Evolutionary conservation across 2,113 vertebrate genomes (phyloP).

Genomic region (Elgaria multicarinata): DNA sequence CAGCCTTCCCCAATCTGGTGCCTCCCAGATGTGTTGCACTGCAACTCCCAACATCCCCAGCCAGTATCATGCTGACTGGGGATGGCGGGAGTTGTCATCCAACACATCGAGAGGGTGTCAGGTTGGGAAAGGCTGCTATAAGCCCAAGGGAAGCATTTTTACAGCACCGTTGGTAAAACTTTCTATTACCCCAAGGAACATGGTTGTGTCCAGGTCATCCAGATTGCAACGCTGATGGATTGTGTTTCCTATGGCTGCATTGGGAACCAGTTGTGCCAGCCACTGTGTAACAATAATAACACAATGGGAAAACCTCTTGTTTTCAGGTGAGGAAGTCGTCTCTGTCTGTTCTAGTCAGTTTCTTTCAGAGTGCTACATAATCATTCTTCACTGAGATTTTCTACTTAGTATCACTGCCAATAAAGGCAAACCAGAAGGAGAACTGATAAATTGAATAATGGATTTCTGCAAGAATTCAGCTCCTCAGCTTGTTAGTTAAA

Average conservation of each 20-base stretch:
- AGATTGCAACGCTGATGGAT: not conserved
- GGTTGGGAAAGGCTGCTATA: not conserved
- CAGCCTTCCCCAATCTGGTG: not conserved
- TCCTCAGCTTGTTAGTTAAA: not conserved
- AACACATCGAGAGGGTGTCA: not conserved
- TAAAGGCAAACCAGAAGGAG: not conserved
- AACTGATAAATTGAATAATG: not conserved
- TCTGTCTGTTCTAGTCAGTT: not conserved
- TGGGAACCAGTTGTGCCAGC: not conserved
- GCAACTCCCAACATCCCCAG: too few species aligned
- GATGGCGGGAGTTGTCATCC: not conserved
- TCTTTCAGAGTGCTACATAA: not conserved
- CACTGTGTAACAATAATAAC: not conserved
- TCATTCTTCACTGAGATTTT: not conserved
- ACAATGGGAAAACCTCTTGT: not conserved
- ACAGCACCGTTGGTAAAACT: not conserved
- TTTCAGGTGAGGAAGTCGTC: not conserved
- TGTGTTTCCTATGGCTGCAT: not conserved
- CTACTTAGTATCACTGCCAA: not conserved
- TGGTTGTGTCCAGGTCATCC: not conserved
- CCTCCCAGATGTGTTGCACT: not conserved
- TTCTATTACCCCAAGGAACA: not conserved
- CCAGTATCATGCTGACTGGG: not conserved
- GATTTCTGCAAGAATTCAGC: not conserved
- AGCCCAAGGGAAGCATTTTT: not conserved